Percentiles rank a stretch among this genome's conserved stretches.
These are phyloP conservation scores for Eurois occulta DNA, from an alignment of 2,888 invertebrate genomes.

Conservation along the genomic window DNA sequence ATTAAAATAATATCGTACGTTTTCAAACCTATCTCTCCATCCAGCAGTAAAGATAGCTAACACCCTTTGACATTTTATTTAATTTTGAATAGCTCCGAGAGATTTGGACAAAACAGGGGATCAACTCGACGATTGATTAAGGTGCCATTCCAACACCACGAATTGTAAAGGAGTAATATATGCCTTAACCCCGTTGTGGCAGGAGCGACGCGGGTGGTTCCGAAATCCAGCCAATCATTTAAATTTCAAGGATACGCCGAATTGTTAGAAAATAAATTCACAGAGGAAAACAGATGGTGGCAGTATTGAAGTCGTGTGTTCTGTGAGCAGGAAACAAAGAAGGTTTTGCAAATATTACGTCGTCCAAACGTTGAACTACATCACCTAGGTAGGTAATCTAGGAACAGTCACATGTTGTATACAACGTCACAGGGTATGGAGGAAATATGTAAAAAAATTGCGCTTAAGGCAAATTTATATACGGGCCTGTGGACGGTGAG, in stretches of 20 bases:
- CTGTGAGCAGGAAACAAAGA: neutral
- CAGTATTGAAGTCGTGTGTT: slow-evolving; percentile 28
- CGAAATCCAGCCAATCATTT: slow-evolving; percentile 53
- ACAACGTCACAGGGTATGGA: neutral
- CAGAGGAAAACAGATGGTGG: slow-evolving; percentile 11
- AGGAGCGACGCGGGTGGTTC: slow-evolving; percentile 26
- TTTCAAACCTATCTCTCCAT: neutral
- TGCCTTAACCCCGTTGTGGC: slow-evolving; percentile 46
- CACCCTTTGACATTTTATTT: neutral
- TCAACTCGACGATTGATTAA: slow-evolving; percentile 49
- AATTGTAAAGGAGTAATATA: slow-evolving; percentile 31
- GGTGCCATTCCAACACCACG: slow-evolving; percentile 17
- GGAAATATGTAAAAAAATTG: no score
- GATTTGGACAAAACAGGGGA: slow-evolving; percentile 6
- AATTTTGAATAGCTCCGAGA: slow-evolving; percentile 13
- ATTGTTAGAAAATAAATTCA: slow-evolving; percentile 41
- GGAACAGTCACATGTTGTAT: neutral
- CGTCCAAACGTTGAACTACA: neutral
- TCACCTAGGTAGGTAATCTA: neutral
- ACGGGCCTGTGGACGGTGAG: no score
- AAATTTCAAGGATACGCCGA: slow-evolving; percentile 36
- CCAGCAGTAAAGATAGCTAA: neutral
- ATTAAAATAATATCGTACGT: neutral
- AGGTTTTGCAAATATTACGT: neutral
- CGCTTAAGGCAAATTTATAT: no score